Evolutionary conservation across 1,140 invertebrate genomes (phyloP).

Genomic region (Polyergus mexicanus): DNA sequence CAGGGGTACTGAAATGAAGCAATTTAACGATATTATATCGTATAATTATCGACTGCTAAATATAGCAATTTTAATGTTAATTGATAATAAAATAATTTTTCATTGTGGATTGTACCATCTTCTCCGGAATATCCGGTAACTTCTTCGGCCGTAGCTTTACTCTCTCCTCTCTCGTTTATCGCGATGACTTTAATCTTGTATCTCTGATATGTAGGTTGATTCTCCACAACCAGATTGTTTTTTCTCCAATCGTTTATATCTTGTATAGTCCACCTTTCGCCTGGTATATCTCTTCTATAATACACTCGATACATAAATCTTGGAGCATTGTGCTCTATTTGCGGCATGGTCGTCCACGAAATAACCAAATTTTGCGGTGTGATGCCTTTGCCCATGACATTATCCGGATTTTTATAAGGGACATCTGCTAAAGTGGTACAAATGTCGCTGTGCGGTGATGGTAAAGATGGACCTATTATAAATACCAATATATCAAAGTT

Average conservation of each 20-base stretch:
- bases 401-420: constrained; percentile 97
- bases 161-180: constrained; percentile 95
- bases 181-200: constrained; percentile 97
- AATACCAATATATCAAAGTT: constrained; percentile 18
- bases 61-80: neutral
- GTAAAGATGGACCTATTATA: constrained; percentile 90
- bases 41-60: neutral
- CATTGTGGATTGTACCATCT: constrained; percentile 88
- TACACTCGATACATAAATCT: constrained; percentile 96
- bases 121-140: constrained; percentile 98
- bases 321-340: constrained; percentile 98
- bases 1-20: constrained; percentile 88
- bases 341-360: constrained; percentile 98
- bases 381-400: constrained; percentile 96
- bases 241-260: constrained; percentile 93
- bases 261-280: constrained; percentile 90
- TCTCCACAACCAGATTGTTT: constrained; percentile 90
- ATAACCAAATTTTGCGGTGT: constrained; percentile 97
- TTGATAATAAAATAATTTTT: constrained; percentile 27
- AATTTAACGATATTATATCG: constrained; percentile 6
- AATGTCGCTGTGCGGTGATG: constrained; percentile 92
- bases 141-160: constrained; percentile 93
- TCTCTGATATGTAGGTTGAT: constrained; percentile 96
- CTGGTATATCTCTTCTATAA: constrained; percentile 93
- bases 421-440: constrained; percentile 96